Evolutionary conservation across 2,113 vertebrate genomes (phyloP).

Genomic region (Sarotherodon lohbergeri): DNA sequence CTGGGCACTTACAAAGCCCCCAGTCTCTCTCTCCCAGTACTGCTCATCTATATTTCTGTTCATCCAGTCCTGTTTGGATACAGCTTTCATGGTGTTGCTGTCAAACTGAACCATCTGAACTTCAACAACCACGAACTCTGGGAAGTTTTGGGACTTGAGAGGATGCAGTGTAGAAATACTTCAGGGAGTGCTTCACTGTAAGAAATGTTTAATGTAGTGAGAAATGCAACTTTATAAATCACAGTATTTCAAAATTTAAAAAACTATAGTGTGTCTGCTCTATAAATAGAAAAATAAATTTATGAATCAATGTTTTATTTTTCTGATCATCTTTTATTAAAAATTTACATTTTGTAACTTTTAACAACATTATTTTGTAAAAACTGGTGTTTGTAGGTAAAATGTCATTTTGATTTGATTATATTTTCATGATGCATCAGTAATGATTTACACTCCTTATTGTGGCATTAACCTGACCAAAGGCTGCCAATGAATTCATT

Average conservation of each 20-base stretch:
- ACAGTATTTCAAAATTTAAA: no score
- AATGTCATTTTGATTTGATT: rapidly evolving
- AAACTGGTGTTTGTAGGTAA: rapidly evolving
- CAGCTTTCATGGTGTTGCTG: not conserved
- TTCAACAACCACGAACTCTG: conserved; percentile 9
- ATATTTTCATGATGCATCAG: rapidly evolving
- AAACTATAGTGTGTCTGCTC: rapidly evolving
- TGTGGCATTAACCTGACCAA: rapidly evolving
- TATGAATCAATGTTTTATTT: not conserved
- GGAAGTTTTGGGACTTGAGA: conserved; percentile 13
- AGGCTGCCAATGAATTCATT: rapidly evolving
- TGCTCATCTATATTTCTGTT: not conserved
- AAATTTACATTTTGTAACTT: rapidly evolving
- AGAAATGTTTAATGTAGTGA: not conserved
- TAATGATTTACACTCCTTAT: not conserved
- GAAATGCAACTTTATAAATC: no score
- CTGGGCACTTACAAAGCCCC: not conserved
- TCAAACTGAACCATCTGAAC: not conserved
- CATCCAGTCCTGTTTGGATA: conserved; percentile 16
- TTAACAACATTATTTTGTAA: not conserved
- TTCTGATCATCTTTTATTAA: rapidly evolving
- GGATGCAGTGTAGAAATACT: not conserved
- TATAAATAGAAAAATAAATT: not conserved
- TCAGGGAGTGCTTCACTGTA: conserved; percentile 18
- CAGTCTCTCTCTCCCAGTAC: not conserved